Evolutionary conservation across 2,888 invertebrate species (phyloP), one percentile per base, ranked within the genome.

Genomic region (Drosophila mimetica): DNA sequence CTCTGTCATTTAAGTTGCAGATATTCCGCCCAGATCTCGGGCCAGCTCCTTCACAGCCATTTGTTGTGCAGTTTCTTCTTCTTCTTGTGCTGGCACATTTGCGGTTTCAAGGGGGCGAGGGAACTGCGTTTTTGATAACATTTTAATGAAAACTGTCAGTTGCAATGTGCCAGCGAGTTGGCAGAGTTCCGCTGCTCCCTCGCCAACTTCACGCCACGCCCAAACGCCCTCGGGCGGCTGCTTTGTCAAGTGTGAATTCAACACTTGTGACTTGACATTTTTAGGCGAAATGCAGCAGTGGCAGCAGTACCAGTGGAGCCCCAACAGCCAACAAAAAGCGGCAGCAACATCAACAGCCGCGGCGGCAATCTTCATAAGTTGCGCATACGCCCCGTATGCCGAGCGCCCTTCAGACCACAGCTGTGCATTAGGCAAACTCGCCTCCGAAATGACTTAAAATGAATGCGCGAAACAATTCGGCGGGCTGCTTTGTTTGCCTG

Each of bases 121-220:
- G 79, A 74, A 79, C 81, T 79, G 79, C 81, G 81, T 79, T 85
- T 85, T 87, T 85, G 80, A 88, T 89, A 85, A 86, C 80, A 81
- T 87, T 88, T 89, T 89, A 89, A 89, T 89, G 89, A 87, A 89
- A 89, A 88, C 89, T 89, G 89, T 89, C 89, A 89, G 84, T 75
- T 80, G 78, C 88, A 88, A 60, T 66, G 53, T 63, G 66, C 54
- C 44, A 63, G 61, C 3, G 53, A 48, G 71, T 60, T 71, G 71
- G 69, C 60, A 52, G 36, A 18, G 53, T 58, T 44, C 59, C 42
- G 32, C 37, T 13, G 9, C 32, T 18, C 16, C 34, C 41, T 25
- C 36, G 18, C 59, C 58, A 70, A 66, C 63, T 71, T 69, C 46
- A 48, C 67, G 67, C 60, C 71, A 64, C 70, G 57, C 58, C 71